Evolutionary conservation across 2,113 vertebrate species (phyloP), one percentile per base, ranked within the genome.

Genomic region (Apeltes quadracus): DNA sequence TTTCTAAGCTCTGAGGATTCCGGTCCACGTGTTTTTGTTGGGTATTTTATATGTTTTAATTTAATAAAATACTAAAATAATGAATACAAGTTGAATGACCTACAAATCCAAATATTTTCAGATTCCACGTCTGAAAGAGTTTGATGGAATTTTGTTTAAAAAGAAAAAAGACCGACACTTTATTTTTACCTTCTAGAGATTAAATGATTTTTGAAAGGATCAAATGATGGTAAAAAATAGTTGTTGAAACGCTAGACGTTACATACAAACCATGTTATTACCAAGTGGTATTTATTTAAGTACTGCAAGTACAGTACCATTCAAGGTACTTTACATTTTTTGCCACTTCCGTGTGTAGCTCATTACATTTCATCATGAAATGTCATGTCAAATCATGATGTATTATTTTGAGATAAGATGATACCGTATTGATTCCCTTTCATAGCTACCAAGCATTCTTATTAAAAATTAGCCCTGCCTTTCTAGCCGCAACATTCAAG

Each of bases 11-110:
- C 46, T 69, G 44, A 68, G 41, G 66, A 82, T 69, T 73, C 32
- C 72, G 13, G 63, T 79, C 38, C 79, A 63, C 55, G 72, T 76
- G 84, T 91, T 90, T 89, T 90, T 77, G 53, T 39, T 61, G 16
- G 32, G 25, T 79, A 44, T 76, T 82, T 75, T 77, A 16, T 77
- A 46, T 34, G 5, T 34, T 34, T 34, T 34, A 9, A 5, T 89
- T 85, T 72, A 90, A 84, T 89, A 88, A 85, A 83, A 78, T 18
- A 36, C 9, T 32, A 38, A 81, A 86, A 74, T 39, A 51, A 41
- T 43, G n/a, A n/a, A n/a, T n/a, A n/a, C n/a, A n/a, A 68, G 20
- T 5, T 53, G 12, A 25, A 57, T 18, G 43, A 44, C 32, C 7
- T 20, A 44, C 6, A 53, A 9, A 27, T 22, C 2, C 0, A 38